Evolutionary conservation across 2,797 vertebrate species (phyloP).

Genomic region (Menidia menidia): DNA sequence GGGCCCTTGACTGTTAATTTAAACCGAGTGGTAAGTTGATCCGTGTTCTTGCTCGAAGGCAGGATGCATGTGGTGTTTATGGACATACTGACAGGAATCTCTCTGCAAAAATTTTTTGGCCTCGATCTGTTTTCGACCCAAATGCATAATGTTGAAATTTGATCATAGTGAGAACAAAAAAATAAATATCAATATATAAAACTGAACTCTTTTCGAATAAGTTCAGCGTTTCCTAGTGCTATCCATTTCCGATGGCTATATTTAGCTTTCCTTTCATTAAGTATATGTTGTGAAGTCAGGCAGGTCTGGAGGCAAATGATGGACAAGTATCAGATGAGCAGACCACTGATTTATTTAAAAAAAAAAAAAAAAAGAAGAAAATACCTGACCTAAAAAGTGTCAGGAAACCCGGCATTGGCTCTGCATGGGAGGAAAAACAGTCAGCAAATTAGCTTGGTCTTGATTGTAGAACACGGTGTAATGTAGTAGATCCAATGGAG

Average conservation of each 20-base stretch:
- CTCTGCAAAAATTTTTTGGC: conserved; percentile 26
- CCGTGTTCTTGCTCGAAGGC: conserved; percentile 56
- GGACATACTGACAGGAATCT: conserved; percentile 40
- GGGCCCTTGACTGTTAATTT: conserved; percentile 32
- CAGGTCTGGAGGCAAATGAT: too few relatives aligned
- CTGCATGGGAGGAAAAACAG: too few relatives aligned
- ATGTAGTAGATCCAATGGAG: conserved; percentile 7
- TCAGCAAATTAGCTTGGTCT: too few relatives aligned
- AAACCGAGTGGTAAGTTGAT: conserved; percentile 47
- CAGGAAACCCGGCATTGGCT: too few relatives aligned
- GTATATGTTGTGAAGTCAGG: too few relatives aligned
- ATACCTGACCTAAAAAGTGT: too few relatives aligned
- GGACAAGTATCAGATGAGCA: too few relatives aligned
- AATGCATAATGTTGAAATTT: conserved; percentile 27
- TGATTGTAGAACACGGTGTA: too few relatives aligned
- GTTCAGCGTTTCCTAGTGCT: neutral
- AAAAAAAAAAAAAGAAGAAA: too few relatives aligned
- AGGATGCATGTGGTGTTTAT: conserved; percentile 45
- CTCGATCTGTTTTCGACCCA: conserved; percentile 16
- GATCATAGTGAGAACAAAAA: neutral
- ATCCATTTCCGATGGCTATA: neutral
- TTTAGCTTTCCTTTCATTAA: neutral
- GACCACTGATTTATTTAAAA: too few relatives aligned
- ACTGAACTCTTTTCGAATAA: too few relatives aligned
- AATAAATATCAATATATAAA: too few relatives aligned